Evolutionary conservation across 2,797 vertebrate genomes (phyloP).

Genomic region (Coreius guichenoti): DNA sequence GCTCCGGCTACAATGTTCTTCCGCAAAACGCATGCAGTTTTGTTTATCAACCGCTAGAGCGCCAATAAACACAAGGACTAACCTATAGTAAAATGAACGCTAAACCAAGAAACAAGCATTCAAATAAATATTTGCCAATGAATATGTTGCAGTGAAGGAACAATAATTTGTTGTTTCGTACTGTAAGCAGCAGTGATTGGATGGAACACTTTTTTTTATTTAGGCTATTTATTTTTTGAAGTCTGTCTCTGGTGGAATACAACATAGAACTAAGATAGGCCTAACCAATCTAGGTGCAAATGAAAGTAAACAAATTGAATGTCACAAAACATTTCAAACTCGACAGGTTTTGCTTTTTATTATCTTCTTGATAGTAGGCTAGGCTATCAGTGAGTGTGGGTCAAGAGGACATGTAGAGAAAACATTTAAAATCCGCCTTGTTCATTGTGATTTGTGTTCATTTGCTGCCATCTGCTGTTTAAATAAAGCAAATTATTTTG

Average conservation of each 20-base stretch:
- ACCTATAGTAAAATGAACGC: neutral
- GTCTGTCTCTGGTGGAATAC: neutral
- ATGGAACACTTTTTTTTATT: too few species aligned
- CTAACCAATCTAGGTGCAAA: neutral
- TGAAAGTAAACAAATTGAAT: neutral
- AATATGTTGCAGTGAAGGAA: neutral
- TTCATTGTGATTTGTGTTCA: neutral
- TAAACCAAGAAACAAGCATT: neutral
- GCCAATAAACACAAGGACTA: too few species aligned
- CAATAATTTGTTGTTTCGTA: neutral
- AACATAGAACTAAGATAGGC: too few species aligned
- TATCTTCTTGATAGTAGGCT: neutral
- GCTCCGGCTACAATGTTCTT: too few species aligned
- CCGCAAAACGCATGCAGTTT: too few species aligned
- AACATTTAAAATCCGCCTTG: neutral
- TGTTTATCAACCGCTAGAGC: too few species aligned
- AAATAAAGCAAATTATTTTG: neutral
- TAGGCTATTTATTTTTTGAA: too few species aligned
- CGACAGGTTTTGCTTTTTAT: neutral
- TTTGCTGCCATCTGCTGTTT: slow-evolving; percentile 28
- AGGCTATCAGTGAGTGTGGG: neutral
- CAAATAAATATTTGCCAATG: neutral
- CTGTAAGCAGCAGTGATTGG: too few species aligned
- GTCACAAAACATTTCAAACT: neutral
- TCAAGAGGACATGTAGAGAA: neutral